A percentile compares a stretch with the other conserved stretches of the same genome.
phyloP scores from a whole-genome alignment of 1,140 invertebrate species.

The Leptopilina boulardi region DNA sequence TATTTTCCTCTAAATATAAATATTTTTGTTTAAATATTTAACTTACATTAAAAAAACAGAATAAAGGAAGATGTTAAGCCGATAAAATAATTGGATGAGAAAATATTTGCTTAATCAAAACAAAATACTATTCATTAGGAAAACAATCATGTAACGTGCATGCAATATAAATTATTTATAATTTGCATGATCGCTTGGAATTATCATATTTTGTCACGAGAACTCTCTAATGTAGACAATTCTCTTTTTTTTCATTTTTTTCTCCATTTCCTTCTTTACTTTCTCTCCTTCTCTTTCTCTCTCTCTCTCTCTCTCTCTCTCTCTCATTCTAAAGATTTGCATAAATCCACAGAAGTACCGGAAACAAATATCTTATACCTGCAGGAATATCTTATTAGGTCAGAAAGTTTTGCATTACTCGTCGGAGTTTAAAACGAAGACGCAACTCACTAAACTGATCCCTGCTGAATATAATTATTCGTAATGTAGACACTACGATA shows the following conservation, averaged over 20 bases:
- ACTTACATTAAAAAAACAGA: no score
- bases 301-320: slow-evolving; percentile 12
- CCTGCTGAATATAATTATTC: slow-evolving; percentile 64
- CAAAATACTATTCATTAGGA: neutral
- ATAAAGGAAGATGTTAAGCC: no score
- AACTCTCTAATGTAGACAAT: neutral
- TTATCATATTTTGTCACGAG: slow-evolving; percentile 48
- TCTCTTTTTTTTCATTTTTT: no score
- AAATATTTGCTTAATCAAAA: neutral
- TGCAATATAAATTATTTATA: slow-evolving; percentile 26
- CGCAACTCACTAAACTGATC: slow-evolving; percentile 56
- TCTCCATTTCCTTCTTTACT: neutral
- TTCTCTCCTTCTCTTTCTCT: neutral
- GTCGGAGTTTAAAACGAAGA: slow-evolving; percentile 33
- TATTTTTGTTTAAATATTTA: no score
- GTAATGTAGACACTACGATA: slow-evolving; percentile 45
- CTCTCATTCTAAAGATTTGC: slow-evolving; percentile 38
- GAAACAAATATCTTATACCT: slow-evolving; percentile 51
- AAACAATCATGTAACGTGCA: slow-evolving; percentile 13
- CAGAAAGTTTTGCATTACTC: slow-evolving; percentile 59
- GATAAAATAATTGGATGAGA: neutral
- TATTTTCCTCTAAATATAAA: no score
- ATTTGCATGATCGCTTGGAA: slow-evolving; percentile 33
- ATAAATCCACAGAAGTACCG: slow-evolving; percentile 47
- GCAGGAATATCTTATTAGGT: slow-evolving; percentile 59